Evolutionary conservation across 2,113 vertebrate species (phyloP), one percentile per base, ranked within the genome.

Genomic region (Rutilus rutilus): DNA sequence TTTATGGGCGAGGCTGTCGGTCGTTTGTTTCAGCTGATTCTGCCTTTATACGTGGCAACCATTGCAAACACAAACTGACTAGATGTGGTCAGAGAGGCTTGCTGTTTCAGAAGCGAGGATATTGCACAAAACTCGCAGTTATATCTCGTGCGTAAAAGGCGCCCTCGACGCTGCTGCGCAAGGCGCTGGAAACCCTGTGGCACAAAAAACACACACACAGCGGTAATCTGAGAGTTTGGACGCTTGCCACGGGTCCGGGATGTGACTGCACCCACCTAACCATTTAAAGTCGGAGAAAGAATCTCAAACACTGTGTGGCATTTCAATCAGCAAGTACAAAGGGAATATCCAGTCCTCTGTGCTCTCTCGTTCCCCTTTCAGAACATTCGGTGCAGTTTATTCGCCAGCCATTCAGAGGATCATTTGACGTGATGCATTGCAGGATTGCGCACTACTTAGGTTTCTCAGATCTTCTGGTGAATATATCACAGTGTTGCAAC

Each of bases 221-320:
- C 86, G 21, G 91, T 88, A 80, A 86, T 82, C 67, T 75, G 89
- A 79, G 84, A 64, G 52, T 47, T 39, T 92, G 92, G 92, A 85
- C 81, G 82, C 88, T 82, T 89, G 93, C 93, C 93, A 92, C 36
- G 84, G 85, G 90, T 89, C 11, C 47, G 83, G 86, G 89, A 87
- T 21, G 23, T 83, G 23, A 69, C 75, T 84, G 89, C 91, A 74
- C 90, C 89, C 89, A 87, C 91, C 88, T 80, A 89, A 84, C 94
- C 94, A 92, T 94, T 94, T 95, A 92, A 93, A 94, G 94, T 92
- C 91, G 92, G 75, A 57, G 88, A 92, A 92, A 85, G 78, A 82
- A 62, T 88, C 73, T 86, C 23, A 85, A 89, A 65, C 27, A 81
- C 77, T 87, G 75, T 85, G 75, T 78, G 39, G 82, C 54, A 76